phyloP scores from a whole-genome alignment of 2,113 vertebrate genomes.

The Laticauda laticaudata region DNA sequence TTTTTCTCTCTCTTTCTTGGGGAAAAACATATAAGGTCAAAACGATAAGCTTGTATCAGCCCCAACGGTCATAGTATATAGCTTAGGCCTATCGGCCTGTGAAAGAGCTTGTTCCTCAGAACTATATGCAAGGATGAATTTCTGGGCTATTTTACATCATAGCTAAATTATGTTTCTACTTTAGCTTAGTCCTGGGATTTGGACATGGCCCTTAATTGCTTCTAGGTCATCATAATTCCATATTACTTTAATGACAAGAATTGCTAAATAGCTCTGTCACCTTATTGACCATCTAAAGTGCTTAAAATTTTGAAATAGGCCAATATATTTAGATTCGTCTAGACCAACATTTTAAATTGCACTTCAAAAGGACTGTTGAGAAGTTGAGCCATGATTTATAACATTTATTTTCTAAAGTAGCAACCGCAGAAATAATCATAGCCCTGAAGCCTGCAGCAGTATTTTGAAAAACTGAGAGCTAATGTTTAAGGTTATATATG shows the following conservation, averaged over 20 bases:
- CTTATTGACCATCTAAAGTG: slow-evolving; percentile 60
- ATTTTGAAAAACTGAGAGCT: slow-evolving; percentile 63
- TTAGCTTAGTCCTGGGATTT: slow-evolving; percentile 50
- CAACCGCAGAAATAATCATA: slow-evolving; percentile 60
- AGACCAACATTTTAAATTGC: slow-evolving; percentile 53
- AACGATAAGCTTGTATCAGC: slow-evolving; percentile 32
- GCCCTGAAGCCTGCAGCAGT: slow-evolving; percentile 58
- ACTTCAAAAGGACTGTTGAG: slow-evolving; percentile 58
- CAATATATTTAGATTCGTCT: slow-evolving; percentile 51
- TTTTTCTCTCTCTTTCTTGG: background rate
- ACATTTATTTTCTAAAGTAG: slow-evolving; percentile 64
- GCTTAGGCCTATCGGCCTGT: background rate
- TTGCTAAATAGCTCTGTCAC: slow-evolving; percentile 62
- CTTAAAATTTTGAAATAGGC: slow-evolving; percentile 52
- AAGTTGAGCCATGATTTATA: slow-evolving; percentile 68
- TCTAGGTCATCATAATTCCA: slow-evolving; percentile 62
- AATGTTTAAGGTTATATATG: slow-evolving; percentile 67
- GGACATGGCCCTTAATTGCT: slow-evolving; percentile 44
- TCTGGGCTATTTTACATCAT: slow-evolving; percentile 35
- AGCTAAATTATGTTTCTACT: slow-evolving; percentile 51
- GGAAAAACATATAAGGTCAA: slow-evolving; percentile 7
- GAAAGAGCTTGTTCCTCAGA: slow-evolving; percentile 29
- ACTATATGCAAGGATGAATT: slow-evolving; percentile 33
- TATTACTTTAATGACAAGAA: slow-evolving; percentile 60
- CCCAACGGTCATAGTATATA: background rate